Percentiles rank a stretch among this genome's conserved stretches.
Conservation (phyloP, 2,113 vertebrate species). For the Motacilla alba region DNA sequence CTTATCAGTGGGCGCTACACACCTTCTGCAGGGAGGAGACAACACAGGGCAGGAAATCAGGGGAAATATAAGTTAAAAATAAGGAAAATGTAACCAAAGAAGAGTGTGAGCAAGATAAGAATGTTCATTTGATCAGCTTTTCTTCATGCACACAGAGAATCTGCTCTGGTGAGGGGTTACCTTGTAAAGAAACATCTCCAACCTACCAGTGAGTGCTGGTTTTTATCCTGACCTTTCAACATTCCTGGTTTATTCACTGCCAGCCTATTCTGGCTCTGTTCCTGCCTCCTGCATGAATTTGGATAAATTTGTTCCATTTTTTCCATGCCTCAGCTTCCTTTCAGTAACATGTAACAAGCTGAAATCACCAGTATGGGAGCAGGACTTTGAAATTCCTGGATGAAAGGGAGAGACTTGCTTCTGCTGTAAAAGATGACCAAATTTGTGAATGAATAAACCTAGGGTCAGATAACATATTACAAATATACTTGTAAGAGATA, state of each 20-base stretch:
- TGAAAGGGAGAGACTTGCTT: not conserved
- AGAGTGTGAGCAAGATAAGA: not conserved
- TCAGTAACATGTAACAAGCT: not conserved
- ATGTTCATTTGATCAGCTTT: not conserved
- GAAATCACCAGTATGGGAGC: not conserved
- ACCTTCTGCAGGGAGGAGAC: not conserved
- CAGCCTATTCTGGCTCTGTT: not conserved
- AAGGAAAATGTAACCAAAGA: not conserved
- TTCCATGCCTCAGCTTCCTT: not conserved
- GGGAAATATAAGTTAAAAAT: not conserved
- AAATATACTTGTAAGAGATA: constrained; percentile 28
- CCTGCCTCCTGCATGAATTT: not conserved
- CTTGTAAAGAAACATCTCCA: not conserved
- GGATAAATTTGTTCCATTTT: not conserved
- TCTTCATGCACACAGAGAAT: not conserved
- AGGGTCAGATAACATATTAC: not conserved
- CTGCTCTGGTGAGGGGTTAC: not conserved
- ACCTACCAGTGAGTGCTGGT: not conserved
- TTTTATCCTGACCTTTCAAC: not conserved
- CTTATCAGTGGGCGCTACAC: not conserved
- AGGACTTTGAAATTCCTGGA: not conserved
- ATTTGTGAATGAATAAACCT: constrained; percentile 38
- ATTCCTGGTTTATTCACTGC: not conserved
- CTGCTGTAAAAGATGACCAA: not conserved
- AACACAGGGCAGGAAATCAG: fast-evolving